phyloP scores from a whole-genome alignment of 1,140 invertebrate genomes.

The Mercenaria mercenaria region DNA sequence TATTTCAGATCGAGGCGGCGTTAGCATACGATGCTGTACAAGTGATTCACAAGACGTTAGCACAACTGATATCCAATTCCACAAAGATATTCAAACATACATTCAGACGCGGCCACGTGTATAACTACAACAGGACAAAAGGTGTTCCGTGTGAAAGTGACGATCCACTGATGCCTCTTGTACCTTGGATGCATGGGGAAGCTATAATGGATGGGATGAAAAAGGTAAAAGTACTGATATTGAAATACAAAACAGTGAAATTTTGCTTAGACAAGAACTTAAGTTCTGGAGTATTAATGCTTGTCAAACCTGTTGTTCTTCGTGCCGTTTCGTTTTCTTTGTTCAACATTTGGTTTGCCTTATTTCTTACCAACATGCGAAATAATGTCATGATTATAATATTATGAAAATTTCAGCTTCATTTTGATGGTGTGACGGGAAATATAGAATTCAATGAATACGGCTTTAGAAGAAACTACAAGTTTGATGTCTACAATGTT shows the following conservation, averaged over 20 bases:
- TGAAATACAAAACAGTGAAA: not conserved
- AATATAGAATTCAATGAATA: slow-evolving; percentile 93
- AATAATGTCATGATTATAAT: too few relatives aligned
- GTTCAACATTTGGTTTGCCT: too few relatives aligned
- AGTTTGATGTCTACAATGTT: slow-evolving; percentile 90
- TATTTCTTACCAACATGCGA: too few relatives aligned
- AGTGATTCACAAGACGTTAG: slow-evolving; percentile 77
- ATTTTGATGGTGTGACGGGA: slow-evolving; percentile 93
- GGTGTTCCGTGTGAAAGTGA: slow-evolving; percentile 80
- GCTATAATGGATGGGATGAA: slow-evolving; percentile 78
- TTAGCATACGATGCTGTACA: slow-evolving; percentile 81
- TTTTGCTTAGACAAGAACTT: not conserved
- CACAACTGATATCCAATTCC: slow-evolving; percentile 75
- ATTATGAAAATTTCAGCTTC: slow-evolving; percentile 71
- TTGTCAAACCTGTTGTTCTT: too few relatives aligned
- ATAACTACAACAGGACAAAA: slow-evolving; percentile 81
- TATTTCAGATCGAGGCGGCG: slow-evolving; percentile 78
- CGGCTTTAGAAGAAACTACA: slow-evolving; percentile 94
- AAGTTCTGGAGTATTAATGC: not conserved
- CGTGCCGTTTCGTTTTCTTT: too few relatives aligned
- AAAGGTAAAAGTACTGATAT: slow-evolving; percentile 76
- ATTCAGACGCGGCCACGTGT: slow-evolving; percentile 80
- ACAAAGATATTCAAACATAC: slow-evolving; percentile 68
- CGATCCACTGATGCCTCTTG: slow-evolving; percentile 82
- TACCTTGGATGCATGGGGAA: too few relatives aligned